Evolutionary conservation across 2,888 invertebrate species (phyloP), one percentile per base, ranked within the genome.

Genomic region (Drosophila austrosaltans): DNA sequence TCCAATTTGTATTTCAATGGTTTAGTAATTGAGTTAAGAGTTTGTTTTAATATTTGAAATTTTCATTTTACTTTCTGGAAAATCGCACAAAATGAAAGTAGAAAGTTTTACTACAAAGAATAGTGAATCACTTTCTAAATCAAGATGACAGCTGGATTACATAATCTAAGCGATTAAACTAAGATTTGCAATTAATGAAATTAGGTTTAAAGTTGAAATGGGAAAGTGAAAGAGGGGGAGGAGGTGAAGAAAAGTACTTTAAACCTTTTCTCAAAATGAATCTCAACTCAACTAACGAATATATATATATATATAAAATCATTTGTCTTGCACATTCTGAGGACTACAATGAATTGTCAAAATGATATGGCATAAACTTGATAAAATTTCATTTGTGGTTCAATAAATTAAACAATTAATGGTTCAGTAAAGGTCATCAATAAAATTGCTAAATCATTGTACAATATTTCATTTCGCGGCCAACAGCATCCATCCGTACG

Each of bases 1-100:
- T 56, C 64, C 67, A 75, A 75, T 80, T 85, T 73, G 63, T 66
- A 53, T 87, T 85, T 80, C 56, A 82, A 80, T 82, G 60, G 72
- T 68, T 66, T 78, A 69, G 75, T 86, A 76, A 82, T 78, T 74
- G 78, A 86, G 75, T 80, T 78, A 72, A 86, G 72, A 83, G 78
- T 82, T 74, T 69, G 71, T 70, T 82, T 72, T 76, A 69, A 75
- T 73, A 74, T 72, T 28, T n/a, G 22, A 2, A 58, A 39, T 56
- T 59, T 48, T 59, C 58, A 12, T 48, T 42, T 39, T 62, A 53
- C 62, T 44, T 56, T 48, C 22, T 48, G 22, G 22, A 1, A 3
- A 48, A 48, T 48, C 48, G 8, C 10, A 8, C 7, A 6, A 7
- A 25, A 25, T 25, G 4, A 1, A 10, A 48, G 10, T 4, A 12